Base-by-base conservation (phyloP, 2,113 vertebrate species). In the Colius striatus region DNA sequence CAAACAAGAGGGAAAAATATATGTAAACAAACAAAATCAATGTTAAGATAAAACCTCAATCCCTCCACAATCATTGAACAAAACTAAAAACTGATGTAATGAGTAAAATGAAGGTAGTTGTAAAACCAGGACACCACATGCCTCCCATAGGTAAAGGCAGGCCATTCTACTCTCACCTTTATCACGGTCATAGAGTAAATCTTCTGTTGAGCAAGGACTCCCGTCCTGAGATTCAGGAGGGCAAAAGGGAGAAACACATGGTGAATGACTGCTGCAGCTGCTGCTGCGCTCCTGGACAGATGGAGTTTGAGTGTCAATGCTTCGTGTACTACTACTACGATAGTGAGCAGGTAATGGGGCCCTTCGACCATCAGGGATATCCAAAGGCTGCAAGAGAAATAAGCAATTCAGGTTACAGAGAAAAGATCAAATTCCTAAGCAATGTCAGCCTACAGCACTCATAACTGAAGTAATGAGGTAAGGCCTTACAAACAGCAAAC, bases 261-360 rank as follows among this genome's bases (percentile, higher is more conserved):
- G 98, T 41, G 98, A 98, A 67, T 98, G 99, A 65, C 98, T 98
- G 97, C 98, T 98, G 89, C 98, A 98, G 79, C 99, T 99, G 89
- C 99, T 99, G 96, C 98, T 99, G 43, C 98, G 98, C 92, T 98
- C 96, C 96, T 98, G 92, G 41, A 98, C 99, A 8, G 99, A 99
- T 0, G 99, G 99, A 6, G 99, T 99, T 98, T 99, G 99, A 0
- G 99, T 99, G 96, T 99, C 99, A 7, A 99, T 98, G 98, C 99
- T 99, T 8, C 99, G 99, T 0, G 98, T 99, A 47, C 98, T 99
- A n/a, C 98, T 98, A 94, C 99, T 98, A 55, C 98, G 98, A 85
- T 98, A 98, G 94, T 98, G 98, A 32, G 98, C 98, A 16, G 99
- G 99, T 47, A 99, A 98, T 0, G 99, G 99, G 17, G 99, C 99